A percentile compares a stretch with the other conserved stretches of the same genome.
Evolutionary conservation across 2,113 vertebrate species (phyloP).

Genomic region (Vombatus ursinus): DNA sequence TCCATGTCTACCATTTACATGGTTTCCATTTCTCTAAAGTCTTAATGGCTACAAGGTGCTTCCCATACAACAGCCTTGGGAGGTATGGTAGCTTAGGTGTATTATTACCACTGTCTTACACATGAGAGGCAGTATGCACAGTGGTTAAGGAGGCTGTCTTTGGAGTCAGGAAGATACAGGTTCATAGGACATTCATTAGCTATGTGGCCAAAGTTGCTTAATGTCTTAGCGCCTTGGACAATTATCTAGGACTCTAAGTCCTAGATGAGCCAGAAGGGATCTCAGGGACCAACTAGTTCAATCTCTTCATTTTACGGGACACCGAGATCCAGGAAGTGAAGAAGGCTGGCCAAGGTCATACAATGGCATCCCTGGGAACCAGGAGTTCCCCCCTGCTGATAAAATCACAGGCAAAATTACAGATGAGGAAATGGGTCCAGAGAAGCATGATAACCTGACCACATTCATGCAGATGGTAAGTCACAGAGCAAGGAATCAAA

Average conservation of each 20-base stretch:
- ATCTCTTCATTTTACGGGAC: neutral
- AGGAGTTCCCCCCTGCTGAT: neutral
- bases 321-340: neutral
- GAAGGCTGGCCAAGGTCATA: neutral
- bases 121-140: neutral
- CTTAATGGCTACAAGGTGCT: neutral
- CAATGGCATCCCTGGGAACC: neutral
- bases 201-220: neutral
- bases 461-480: neutral
- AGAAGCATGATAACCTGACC: neutral
- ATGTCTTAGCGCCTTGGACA: neutral
- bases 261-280: neutral
- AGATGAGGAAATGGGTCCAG: neutral
- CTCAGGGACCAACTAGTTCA: neutral
- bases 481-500: neutral
- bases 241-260: neutral
- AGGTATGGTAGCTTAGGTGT: neutral
- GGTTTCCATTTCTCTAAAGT: neutral
- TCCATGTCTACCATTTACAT: neutral
- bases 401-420: neutral
- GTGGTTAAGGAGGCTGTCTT: neutral
- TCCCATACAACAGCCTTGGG: neutral
- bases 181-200: neutral
- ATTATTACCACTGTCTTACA: neutral
- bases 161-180: neutral